Conservation (phyloP, 1,140 invertebrate species). For the Parapsyche elsis region DNA sequence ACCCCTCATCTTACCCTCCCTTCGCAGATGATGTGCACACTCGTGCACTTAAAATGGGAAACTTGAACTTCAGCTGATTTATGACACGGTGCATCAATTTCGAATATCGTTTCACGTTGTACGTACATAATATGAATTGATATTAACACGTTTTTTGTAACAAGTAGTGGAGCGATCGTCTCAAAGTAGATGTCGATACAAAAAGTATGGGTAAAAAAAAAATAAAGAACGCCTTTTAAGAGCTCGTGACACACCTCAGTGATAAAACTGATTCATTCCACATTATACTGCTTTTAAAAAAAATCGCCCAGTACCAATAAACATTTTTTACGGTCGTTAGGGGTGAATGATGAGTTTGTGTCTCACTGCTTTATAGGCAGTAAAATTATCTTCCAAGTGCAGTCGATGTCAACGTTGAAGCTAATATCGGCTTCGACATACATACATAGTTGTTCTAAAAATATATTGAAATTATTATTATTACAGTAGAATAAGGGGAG, state of each 20-base stretch:
- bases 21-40: conserved; percentile 14
- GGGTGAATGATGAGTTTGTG: conserved; percentile 53
- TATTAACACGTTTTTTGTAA: too few relatives aligned
- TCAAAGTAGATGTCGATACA: background rate
- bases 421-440: too few relatives aligned
- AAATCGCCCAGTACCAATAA: conserved; percentile 46
- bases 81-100: background rate
- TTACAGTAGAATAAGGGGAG: too few relatives aligned
- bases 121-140: background rate
- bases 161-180: background rate
- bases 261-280: conserved; percentile 50
- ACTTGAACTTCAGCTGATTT: conserved; percentile 13
- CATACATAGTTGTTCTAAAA: too few relatives aligned
- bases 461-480: too few relatives aligned
- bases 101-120: background rate
- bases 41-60: conserved; percentile 11
- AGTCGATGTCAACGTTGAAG: background rate
- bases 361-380: conserved; percentile 53
- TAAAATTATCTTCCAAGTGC: conserved; percentile 52
- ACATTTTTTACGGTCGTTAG: conserved; percentile 56
- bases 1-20: background rate
- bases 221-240: background rate
- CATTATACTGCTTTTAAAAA: conserved; percentile 36
- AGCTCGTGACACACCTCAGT: background rate
- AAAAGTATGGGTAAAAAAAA: background rate